phyloP scores from a whole-genome alignment of 2,888 invertebrate genomes.

The Drosophila ezoana region DNA sequence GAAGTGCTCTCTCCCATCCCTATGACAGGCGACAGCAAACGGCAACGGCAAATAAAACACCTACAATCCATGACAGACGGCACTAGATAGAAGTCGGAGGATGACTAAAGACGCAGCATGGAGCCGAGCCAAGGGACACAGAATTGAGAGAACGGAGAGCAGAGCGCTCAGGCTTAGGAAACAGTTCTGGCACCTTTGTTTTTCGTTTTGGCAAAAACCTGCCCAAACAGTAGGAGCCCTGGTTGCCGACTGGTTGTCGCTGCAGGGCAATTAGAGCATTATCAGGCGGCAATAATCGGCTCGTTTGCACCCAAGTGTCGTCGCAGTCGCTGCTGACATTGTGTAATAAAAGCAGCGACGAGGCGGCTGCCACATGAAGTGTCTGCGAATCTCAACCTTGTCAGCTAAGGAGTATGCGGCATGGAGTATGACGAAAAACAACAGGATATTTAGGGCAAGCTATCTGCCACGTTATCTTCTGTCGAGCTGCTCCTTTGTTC shows the following conservation, averaged over 20 bases:
- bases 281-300: constrained; percentile 80
- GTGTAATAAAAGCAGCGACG: constrained; percentile 61
- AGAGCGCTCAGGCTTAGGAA: constrained; percentile 4
- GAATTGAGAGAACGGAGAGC: constrained; percentile 22
- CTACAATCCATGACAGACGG: constrained; percentile 44
- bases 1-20: constrained; percentile 64
- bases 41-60: constrained; percentile 73
- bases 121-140: constrained; percentile 19
- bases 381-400: constrained; percentile 25
- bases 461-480: constrained; percentile 33
- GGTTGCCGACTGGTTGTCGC: constrained; percentile 50
- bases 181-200: constrained; percentile 9
- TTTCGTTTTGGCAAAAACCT: not conserved
- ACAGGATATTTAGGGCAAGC: constrained; percentile 61
- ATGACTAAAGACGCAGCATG: constrained; percentile 37
- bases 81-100: constrained; percentile 13
- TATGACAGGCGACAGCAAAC: not conserved
- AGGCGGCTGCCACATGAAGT: constrained; percentile 44
- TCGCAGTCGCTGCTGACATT: constrained; percentile 59
- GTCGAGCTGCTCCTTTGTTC: constrained; percentile 23
- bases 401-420: constrained; percentile 21
- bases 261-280: constrained; percentile 78
- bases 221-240: constrained; percentile 76
- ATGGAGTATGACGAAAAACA: constrained; percentile 48
- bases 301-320: constrained; percentile 80